These are phyloP conservation scores for Microcebus ravelobensis DNA, from an alignment of 2,113 vertebrate genomes.

Conservation along the genomic window DNA sequence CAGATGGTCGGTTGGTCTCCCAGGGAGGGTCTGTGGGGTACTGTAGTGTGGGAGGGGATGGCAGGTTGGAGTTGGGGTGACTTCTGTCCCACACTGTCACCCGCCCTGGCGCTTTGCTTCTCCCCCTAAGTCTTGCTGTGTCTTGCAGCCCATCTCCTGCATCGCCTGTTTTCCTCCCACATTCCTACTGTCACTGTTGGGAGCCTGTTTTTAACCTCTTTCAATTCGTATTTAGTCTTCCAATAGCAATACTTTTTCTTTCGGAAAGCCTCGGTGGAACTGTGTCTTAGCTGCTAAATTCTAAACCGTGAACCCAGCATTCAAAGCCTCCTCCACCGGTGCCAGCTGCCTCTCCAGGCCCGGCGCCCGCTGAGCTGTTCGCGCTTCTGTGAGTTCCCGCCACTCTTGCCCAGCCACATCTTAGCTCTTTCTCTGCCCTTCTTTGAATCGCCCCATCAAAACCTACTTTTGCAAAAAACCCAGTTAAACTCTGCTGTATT, in stretches of 20 bases:
- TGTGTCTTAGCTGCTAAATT: background rate
- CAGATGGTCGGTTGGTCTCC: background rate
- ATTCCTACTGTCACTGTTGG: background rate
- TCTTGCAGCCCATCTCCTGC: background rate
- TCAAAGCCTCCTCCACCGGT: background rate
- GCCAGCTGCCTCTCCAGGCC: background rate
- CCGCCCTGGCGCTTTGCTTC: background rate
- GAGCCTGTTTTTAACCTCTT: background rate
- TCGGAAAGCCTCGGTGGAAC: background rate
- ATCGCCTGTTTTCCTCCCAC: background rate
- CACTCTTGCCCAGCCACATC: background rate
- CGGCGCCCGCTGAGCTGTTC: background rate
- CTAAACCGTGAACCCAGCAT: background rate
- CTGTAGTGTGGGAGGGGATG: background rate
- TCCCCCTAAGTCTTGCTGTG: background rate
- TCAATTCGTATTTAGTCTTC: background rate
- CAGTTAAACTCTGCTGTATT: background rate
- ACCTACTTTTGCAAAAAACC: background rate
- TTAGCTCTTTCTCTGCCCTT: background rate
- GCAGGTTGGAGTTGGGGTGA: accelerated
- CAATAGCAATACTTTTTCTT: background rate
- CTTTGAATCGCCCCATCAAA: background rate
- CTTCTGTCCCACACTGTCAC: background rate
- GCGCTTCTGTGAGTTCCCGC: background rate
- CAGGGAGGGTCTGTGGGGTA: background rate